Base-by-base conservation (phyloP, 2,797 vertebrate genomes). In the Anguilla megastoma region DNA sequence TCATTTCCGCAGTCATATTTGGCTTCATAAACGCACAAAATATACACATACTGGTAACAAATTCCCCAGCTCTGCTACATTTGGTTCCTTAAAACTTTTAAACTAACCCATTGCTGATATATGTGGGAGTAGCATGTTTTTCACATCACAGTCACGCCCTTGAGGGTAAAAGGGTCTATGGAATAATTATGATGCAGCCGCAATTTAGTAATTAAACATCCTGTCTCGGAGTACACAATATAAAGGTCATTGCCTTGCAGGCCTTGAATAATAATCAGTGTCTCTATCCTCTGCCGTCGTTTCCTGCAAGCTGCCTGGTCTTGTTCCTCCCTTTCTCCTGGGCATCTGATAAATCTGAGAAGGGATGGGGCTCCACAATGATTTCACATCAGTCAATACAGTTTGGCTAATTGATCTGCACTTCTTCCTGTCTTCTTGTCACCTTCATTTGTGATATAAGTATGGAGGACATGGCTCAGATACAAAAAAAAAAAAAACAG, bases 201-300 rank as follows among this genome's bases (percentile, higher is more conserved):
- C 90, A 85, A 91, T 91, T 91, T 90, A 91, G 85, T 86, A 82
- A 88, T 89, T 86, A 58, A 89, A 86, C 87, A 91, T 89, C 84
- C 76, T 87, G 88, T 89, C 41, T 84, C 76, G 85, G 87, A 87
- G 87, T 63, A 86, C 69, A 89, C 85, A 91, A 84, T 89, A 82
- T 85, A 90, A 92, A 90, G 91, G 91, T 91, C 90, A 91, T 83
- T 85, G 85, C 85, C 90, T 89, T 21, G 66, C 60, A 86, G 86
- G 85, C 79, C 88, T 88, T 74, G 91, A 88, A 91, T 92, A 74
- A 85, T 90, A 93, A 93, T 90, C 87, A 92, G 89, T 56, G 52
- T 69, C 86, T 45, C 86, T 89, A 45, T 80, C 82, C 71, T 52
- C 71, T 63, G 84, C 48, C 69, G 87, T 12, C 66, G 80, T 83